A percentile compares a stretch with the other conserved stretches of the same genome.
Evolutionary conservation across 2,797 vertebrate species (phyloP).

Genomic region (Tapera naevia): DNA sequence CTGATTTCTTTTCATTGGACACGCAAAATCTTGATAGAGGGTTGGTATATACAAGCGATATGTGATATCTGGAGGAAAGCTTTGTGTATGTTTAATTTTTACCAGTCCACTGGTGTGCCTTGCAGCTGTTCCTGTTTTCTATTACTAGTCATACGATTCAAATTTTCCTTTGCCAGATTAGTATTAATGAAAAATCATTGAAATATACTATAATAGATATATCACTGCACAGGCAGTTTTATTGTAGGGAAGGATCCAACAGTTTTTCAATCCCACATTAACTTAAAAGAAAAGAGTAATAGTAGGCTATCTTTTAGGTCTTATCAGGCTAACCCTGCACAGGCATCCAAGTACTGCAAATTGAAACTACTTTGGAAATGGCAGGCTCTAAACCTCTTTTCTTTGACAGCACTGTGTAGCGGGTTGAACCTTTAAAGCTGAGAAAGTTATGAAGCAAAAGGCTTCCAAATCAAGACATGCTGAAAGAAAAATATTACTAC

Average conservation of each 20-base stretch:
- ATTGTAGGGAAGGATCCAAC: background rate
- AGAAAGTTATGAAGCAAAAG: background rate
- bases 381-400: background rate
- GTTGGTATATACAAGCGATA: background rate
- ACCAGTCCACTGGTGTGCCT: background rate
- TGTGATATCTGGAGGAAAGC: background rate
- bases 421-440: background rate
- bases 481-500: background rate
- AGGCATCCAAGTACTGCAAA: background rate
- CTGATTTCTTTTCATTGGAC: conserved; percentile 9
- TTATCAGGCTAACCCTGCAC: background rate
- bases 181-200: background rate
- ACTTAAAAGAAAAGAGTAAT: background rate
- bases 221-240: background rate
- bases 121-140: background rate
- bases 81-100: conserved; percentile 32
- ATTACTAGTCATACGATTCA: conserved; percentile 1
- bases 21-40: background rate
- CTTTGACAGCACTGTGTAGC: background rate
- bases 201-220: background rate
- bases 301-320: background rate
- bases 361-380: background rate
- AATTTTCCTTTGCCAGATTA: background rate
- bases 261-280: background rate
- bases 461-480: background rate